Percentiles rank a stretch among this genome's conserved stretches.
Conservation (phyloP, 2,113 vertebrate species). For the Pachypanchax playfairii region DNA sequence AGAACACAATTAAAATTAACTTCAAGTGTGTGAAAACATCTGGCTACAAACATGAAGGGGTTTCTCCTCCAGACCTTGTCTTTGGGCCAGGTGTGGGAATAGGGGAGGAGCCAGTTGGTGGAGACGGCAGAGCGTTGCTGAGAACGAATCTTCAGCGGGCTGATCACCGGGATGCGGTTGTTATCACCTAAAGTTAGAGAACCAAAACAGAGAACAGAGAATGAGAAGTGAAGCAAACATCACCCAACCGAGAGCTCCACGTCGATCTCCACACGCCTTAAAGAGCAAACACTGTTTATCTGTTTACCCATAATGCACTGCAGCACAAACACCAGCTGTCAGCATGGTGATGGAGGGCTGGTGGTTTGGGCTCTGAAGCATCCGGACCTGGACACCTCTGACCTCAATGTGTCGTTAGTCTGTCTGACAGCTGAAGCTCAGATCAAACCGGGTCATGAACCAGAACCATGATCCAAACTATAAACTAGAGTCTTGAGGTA, state of each 20-base stretch:
- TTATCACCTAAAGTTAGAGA: slow-evolving; percentile 87
- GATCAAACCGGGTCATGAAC: no score
- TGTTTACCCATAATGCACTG: no score
- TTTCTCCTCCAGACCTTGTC: slow-evolving; percentile 81
- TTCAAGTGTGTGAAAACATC: no score
- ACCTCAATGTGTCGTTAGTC: not conserved
- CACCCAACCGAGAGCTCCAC: no score
- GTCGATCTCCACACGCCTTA: no score
- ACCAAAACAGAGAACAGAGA: slow-evolving; percentile 14
- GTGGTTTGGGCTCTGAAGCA: not conserved
- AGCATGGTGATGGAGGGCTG: not conserved
- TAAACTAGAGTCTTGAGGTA: no score
- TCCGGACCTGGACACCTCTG: not conserved
- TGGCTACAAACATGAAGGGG: no score
- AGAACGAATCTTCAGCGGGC: slow-evolving; percentile 88
- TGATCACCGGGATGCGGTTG: slow-evolving; percentile 92
- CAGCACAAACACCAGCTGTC: not conserved
- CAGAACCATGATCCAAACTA: no score
- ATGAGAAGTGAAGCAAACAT: slow-evolving; percentile 12
- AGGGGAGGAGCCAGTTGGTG: slow-evolving; percentile 93
- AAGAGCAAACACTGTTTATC: no score
- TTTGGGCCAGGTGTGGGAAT: slow-evolving; percentile 86
- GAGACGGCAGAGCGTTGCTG: slow-evolving; percentile 93
- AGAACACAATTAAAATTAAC: no score
- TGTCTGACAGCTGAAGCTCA: not conserved